These are phyloP conservation scores for Lysiphlebus fabarum DNA, from an alignment of 1,140 invertebrate species.

Conservation along the genomic window DNA sequence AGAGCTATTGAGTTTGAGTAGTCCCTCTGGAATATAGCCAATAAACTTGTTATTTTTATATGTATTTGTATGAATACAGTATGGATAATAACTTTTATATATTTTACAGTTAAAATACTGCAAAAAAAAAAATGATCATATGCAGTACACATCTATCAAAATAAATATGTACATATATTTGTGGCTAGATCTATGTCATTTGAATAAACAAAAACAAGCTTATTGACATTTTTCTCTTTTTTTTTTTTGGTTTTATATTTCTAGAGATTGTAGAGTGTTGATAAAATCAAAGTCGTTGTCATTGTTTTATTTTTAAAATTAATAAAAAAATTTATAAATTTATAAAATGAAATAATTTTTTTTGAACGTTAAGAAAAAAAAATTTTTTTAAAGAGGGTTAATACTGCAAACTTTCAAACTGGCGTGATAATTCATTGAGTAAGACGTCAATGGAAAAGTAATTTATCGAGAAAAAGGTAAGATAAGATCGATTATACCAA, in stretches of 20 bases:
- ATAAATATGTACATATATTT: neutral
- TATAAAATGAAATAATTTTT: no score
- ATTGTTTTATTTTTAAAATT: no score
- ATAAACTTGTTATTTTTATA: slow-evolving; percentile 37
- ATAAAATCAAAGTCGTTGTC: no score
- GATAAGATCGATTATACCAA: slow-evolving; percentile 8
- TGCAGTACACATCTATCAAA: neutral
- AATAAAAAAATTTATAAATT: no score
- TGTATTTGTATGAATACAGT: slow-evolving; percentile 26
- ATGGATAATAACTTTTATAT: neutral
- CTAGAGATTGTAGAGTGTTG: no score
- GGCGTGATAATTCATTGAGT: slow-evolving; percentile 6
- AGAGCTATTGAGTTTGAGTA: slow-evolving; percentile 36
- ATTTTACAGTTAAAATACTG: neutral
- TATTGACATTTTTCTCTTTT: no score
- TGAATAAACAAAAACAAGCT: no score
- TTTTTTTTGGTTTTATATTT: no score
- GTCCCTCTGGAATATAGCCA: slow-evolving; percentile 35
- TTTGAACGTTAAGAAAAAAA: neutral
- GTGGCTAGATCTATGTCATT: neutral
- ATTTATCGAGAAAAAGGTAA: slow-evolving; percentile 6
- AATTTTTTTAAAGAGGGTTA: neutral
- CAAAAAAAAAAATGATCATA: slow-evolving; percentile 11
- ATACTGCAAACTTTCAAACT: neutral
- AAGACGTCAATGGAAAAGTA: slow-evolving; percentile 3